These are phyloP conservation scores for Polydrusus tereticollis DNA, from an alignment of 2,888 invertebrate species.

Conservation along the genomic window DNA sequence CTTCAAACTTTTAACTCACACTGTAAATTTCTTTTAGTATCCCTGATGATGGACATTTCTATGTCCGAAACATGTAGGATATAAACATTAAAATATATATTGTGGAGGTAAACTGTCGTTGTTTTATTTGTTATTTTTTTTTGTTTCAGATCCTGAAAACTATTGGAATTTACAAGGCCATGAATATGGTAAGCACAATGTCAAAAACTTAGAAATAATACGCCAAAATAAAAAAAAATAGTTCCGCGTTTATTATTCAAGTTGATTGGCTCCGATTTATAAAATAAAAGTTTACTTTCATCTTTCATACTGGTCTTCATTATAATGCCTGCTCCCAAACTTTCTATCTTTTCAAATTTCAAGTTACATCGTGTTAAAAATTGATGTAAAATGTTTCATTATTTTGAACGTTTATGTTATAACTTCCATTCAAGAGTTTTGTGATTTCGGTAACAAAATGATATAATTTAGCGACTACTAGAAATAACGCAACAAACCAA, in stretches of 20 bases:
- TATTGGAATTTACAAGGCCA: constrained; percentile 48
- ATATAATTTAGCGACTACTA: not conserved
- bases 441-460: not conserved
- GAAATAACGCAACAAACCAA: constrained; percentile 30
- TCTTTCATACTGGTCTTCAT: constrained; percentile 37
- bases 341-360: constrained; percentile 22
- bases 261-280: not conserved
- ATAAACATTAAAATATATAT: too few relatives aligned
- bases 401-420: not conserved
- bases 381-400: not conserved
- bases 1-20: too few relatives aligned
- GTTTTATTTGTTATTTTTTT: not conserved
- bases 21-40: too few relatives aligned
- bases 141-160: constrained; percentile 48
- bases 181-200: constrained; percentile 46
- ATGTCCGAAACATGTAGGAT: too few relatives aligned
- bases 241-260: not conserved
- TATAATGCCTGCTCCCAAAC: constrained; percentile 30
- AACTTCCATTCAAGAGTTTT: not conserved
- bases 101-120: too few relatives aligned
- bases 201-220: not conserved
- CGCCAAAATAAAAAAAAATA: too few relatives aligned
- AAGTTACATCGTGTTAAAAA: not conserved
- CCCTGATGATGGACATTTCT: too few relatives aligned
- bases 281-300: constrained; percentile 36